A percentile compares a stretch with the other conserved stretches of the same genome.
phyloP scores from a whole-genome alignment of 1,140 invertebrate species.

The Nomia melanderi region DNA sequence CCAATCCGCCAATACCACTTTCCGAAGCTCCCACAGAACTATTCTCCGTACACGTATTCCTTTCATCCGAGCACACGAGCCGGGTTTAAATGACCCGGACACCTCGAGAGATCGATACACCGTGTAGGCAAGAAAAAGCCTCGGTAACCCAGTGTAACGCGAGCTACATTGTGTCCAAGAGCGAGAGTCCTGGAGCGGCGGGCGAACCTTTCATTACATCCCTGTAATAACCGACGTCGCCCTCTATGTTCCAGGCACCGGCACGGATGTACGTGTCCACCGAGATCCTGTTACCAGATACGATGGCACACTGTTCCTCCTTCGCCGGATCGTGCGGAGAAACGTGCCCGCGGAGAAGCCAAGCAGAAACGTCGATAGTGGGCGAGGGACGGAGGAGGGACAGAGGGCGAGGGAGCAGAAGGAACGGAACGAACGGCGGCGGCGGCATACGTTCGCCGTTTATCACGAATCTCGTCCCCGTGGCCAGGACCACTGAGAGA shows the following conservation, averaged over 20 bases:
- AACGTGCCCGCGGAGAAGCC: conserved; percentile 22
- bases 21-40: too few species aligned
- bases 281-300: conserved; percentile 49
- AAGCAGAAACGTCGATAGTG: too few species aligned
- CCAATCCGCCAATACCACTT: too few species aligned
- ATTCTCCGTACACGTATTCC: neutral
- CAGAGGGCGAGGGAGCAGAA: neutral
- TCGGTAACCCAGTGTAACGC: conserved; percentile 3
- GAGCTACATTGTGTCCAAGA: conserved; percentile 26
- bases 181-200: neutral
- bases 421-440: neutral
- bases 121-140: neutral
- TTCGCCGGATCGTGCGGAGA: conserved; percentile 40
- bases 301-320: conserved; percentile 19
- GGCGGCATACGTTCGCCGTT: conserved; percentile 40
- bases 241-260: neutral
- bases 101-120: neutral
- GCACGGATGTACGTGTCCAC: conserved; percentile 36
- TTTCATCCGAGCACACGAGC: neutral
- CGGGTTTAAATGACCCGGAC: neutral
- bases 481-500: conserved; percentile 48
- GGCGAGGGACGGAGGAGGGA: neutral
- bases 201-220: conserved; percentile 46
- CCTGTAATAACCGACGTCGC: conserved; percentile 51
- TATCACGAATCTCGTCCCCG: conserved; percentile 50